A percentile compares a stretch with the other conserved stretches of the same genome.
Evolutionary conservation across 2,797 vertebrate species (phyloP).

Genomic region (Scomberomorus guttatus): DNA sequence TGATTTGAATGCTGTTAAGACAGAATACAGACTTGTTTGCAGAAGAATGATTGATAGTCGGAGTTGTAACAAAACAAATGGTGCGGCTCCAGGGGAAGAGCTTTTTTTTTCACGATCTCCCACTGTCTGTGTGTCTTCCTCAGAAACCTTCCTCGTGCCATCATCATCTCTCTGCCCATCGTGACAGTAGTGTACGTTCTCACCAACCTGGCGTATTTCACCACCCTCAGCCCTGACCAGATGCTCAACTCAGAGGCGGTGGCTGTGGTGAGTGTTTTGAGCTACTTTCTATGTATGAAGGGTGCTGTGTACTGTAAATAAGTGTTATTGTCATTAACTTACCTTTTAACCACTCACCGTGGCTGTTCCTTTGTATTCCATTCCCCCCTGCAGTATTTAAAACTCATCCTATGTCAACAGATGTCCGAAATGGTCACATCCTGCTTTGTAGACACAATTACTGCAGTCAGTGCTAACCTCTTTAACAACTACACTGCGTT

Average conservation of each 20-base stretch:
- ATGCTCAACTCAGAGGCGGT: constrained; percentile 94
- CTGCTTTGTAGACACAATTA: no score
- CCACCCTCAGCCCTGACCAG: constrained; percentile 89
- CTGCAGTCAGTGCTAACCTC: no score
- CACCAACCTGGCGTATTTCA: constrained; percentile 98
- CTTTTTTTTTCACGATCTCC: neutral
- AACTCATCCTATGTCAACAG: neutral
- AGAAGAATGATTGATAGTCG: rapidly evolving
- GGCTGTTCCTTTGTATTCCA: no score
- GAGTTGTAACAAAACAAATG: neutral
- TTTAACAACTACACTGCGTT: no score
- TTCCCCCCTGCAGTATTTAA: no score
- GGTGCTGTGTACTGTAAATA: neutral
- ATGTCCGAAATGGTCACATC: no score
- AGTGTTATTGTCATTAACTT: neutral
- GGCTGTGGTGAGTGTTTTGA: constrained; percentile 88
- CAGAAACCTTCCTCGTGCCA: constrained; percentile 96
- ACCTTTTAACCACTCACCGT: no score
- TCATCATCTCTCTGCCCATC: constrained; percentile 97
- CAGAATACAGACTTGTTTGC: neutral
- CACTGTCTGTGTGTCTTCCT: neutral
- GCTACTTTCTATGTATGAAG: neutral
- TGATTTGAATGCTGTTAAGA: neutral
- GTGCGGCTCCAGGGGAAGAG: no score
- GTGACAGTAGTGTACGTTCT: constrained; percentile 96